These are phyloP conservation scores for Columbina picui DNA, from an alignment of 2,113 vertebrate genomes.

Conservation along the genomic window DNA sequence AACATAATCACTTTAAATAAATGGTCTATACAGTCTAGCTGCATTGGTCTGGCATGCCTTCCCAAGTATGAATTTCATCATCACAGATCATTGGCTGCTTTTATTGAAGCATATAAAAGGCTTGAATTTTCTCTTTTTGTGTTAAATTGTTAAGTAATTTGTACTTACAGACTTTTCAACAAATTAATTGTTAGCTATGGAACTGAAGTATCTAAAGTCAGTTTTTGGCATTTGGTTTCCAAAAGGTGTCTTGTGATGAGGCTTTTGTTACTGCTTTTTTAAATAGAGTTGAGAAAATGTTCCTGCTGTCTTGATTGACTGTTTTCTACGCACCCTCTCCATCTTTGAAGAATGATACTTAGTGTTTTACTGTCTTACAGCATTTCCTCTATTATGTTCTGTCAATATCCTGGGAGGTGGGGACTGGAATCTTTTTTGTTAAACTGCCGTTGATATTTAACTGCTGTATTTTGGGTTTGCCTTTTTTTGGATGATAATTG, in stretches of 20 bases:
- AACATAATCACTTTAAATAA: not conserved
- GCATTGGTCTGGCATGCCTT: not conserved
- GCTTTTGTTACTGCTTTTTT: not conserved
- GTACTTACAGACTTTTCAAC: not conserved
- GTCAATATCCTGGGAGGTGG: not conserved
- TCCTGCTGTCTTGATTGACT: not conserved
- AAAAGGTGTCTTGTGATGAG: not conserved
- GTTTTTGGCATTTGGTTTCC: not conserved
- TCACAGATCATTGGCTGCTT: not conserved
- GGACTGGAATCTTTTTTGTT: not conserved
- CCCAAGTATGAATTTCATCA: not conserved
- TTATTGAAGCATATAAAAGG: not conserved
- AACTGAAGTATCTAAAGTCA: not conserved
- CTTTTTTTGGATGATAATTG: not conserved
- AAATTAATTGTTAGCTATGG: not conserved
- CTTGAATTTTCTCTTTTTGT: not conserved
- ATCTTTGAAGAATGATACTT: not conserved
- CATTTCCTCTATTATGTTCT: not conserved
- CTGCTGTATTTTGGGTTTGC: not conserved
- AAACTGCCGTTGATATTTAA: not conserved
- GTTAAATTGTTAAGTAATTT: not conserved
- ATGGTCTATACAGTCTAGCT: not conserved
- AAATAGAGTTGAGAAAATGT: not conserved
- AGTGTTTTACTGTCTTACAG: not conserved
- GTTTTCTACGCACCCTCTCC: not conserved